Base-by-base conservation (phyloP, 2,888 invertebrate genomes). In the Mythimna loreyi region DNA sequence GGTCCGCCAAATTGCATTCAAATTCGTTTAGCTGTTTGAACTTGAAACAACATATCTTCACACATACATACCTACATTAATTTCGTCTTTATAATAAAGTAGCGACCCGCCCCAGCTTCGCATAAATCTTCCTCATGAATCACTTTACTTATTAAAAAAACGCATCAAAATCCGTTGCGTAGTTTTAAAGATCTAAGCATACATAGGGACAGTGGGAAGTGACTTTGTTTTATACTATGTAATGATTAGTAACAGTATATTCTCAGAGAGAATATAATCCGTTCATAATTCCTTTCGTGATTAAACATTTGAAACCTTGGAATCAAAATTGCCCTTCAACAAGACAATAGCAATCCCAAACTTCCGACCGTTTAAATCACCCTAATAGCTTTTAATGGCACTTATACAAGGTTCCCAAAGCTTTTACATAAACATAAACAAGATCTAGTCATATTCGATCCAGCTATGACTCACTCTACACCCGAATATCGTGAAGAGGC, bases 221-320 rank as follows among this genome's bases (percentile, higher is more conserved):
- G n/a, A n/a, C n/a, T n/a, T n/a, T n/a, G n/a, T n/a, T n/a, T n/a
- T n/a, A n/a, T n/a, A n/a, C n/a, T n/a, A n/a, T n/a, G n/a, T n/a
- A n/a, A n/a, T n/a, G n/a, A n/a, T n/a, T n/a, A 95, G 90, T 13
- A 33, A 30, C 30, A 53, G 11, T 75, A 94, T 95, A 72, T 93
- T 86, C 16, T 93, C 93, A 76, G 94, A 95, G 21, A 94, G 94
- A 33, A 94, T 94, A 74, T 96, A 96, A 85, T 98, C 98, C 90
- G 98, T 6, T 40, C 40, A 19, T 16, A 19, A 16, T 40, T 40
- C 16, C 16, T 16, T 4, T 40, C 16, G 16, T 19, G 4, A 40
- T 40, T 40, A 40, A 40, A 40, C 40, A 16, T 13, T 11, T 40
- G 40, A 21, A 28, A 25, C 47, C 36, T 16, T 49, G 28, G 36